Base-by-base conservation (phyloP, 2,113 vertebrate species). In the Misgurnus mizolepis region DNA sequence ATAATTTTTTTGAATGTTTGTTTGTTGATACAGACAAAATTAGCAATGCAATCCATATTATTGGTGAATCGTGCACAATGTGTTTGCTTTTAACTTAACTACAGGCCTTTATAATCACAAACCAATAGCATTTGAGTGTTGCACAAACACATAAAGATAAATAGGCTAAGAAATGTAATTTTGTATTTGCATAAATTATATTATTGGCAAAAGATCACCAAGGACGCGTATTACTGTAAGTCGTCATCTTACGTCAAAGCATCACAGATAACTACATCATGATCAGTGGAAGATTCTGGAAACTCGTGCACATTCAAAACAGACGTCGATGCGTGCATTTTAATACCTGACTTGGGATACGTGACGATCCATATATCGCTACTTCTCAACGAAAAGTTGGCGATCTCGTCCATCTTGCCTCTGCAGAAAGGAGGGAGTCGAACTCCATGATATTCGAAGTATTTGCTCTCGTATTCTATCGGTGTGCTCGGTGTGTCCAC, bases 291-390 rank as follows among this genome's bases (percentile, higher is more conserved):
- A 12, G 50, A 53, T 53, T 11, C 50, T 53, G 9, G 17, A 49
- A 39, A 64, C 47, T 12, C 72, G 5, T 50, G 60, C 60, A 17
- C 18, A 7, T 64, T 11, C 9, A 34, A 34, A 39, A 1, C 2
- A 14, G 6, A n/a, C 9, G 39, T 39, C 6, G 22, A n/a, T 0
- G 7, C 55, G n/a, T 56, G n/a, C 22, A 1, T 66, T 84, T 80
- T 88, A 22, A 61, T 92, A 98, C 97, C 97, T 93, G 97, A 99
- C 88, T 99, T 99, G 12, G 97, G 97, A 83, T 98, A 98, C 68
- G 97, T 98, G 84, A 99, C 95, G 12, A 98, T 98, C 96, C 97
- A 98, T 86, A 99, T 95, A 88, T 99, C 97, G 90, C 94, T 97
- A 82, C 95, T 94, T 89, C 97, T 92, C 83, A 97, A 94, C 53